Base-by-base conservation (phyloP, 2,113 vertebrate species). In the Dolichallabes microphthalmus region DNA sequence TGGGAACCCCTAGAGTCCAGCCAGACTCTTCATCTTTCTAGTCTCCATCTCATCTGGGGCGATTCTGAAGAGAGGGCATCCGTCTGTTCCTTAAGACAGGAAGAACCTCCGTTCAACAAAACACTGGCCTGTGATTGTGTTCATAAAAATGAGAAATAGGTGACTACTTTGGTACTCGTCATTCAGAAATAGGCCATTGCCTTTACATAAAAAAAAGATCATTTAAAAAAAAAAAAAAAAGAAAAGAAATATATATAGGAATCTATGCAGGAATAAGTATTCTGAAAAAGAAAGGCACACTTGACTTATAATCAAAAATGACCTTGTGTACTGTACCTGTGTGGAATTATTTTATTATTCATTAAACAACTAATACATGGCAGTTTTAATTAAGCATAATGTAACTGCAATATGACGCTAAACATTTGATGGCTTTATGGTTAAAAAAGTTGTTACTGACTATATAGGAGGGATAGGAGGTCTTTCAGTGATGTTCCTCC, bases 1-100 rank as follows among this genome's bases (percentile, higher is more conserved):
- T 88, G 86, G 83, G 88, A 90, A 79, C 83, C 88, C 88, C 86
- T 39, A 15, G 88, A 86, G 89, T 83, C 81, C 64, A 30, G 6
- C 53, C n/a, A 45, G 53, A 82, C 80, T 88, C 84, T 77, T 45
- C 25, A 73, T 82, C 58, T 30, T 76, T 57, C 35, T 45, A 80
- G 58, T 30, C 55, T 39, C 75, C n/a, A 52, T 60, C 64, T 77
- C 64, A 85, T 83, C 71, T 84, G 71, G 78, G 35, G 17, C 32
- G 25, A 32, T 53, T 52, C 61, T 58, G 58, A 60, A 45, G 22
- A 57, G 5, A 68, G 15, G n/a, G 19, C 50, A 80, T 63, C 35
- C 35, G 32, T 55, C 71, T 52, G 35, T 79, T 17, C 64, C 50
- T 55, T 45, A 61, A 39, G 22, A 13, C 75, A 74, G 68, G 12